phyloP scores from a whole-genome alignment of 2,888 invertebrate genomes.

The Allophyes oxyacanthae region DNA sequence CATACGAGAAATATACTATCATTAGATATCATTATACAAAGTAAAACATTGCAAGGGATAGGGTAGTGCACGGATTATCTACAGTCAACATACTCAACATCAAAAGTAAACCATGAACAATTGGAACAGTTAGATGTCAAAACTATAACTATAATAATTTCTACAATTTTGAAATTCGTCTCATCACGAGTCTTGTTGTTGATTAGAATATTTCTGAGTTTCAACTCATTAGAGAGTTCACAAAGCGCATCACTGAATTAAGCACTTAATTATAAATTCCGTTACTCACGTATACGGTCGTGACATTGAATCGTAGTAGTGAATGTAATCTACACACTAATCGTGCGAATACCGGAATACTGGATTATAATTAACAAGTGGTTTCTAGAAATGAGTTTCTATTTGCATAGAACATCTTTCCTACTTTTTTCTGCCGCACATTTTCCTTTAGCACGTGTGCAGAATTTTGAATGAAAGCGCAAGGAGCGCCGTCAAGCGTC shows the following conservation, averaged over 20 bases:
- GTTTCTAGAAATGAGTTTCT: constrained; percentile 30
- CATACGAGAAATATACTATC: no score
- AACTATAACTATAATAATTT: no score
- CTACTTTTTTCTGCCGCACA: constrained; percentile 4
- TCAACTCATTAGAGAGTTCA: neutral
- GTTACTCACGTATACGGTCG: constrained; percentile 21
- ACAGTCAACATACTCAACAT: no score
- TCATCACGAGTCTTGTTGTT: no score
- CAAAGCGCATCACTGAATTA: constrained; percentile 30
- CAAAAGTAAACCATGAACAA: no score
- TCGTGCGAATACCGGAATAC: constrained; percentile 39
- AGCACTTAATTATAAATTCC: constrained; percentile 4
- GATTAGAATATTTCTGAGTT: no score
- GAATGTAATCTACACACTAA: constrained; percentile 30
- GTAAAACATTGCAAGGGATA: no score
- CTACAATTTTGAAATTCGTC: no score
- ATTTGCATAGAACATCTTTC: constrained; percentile 43
- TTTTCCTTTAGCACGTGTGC: neutral
- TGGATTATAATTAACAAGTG: constrained; percentile 33
- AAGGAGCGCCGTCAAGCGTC: no score
- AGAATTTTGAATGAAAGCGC: constrained; percentile 3
- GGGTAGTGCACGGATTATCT: no score
- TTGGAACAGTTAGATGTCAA: no score
- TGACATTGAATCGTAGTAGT: constrained; percentile 43
- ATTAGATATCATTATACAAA: no score